Conservation (phyloP, 2,113 vertebrate genomes). For the Dasyprocta punctata region DNA sequence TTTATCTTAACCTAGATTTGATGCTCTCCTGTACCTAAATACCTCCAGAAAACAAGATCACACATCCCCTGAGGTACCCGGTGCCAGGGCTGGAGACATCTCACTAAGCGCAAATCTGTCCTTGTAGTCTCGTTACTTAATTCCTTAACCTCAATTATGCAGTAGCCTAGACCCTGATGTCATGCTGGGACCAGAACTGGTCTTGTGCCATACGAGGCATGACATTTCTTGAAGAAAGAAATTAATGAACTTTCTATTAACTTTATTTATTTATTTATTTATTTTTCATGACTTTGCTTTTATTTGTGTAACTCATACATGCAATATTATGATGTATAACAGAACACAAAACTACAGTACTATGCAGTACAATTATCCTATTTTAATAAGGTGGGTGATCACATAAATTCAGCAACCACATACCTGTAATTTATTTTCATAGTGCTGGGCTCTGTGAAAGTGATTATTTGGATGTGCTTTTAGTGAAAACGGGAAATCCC, state of each 20-base stretch:
- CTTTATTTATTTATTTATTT: neutral
- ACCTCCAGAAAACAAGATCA: neutral
- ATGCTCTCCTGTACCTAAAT: neutral
- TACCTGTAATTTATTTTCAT: neutral
- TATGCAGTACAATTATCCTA: neutral
- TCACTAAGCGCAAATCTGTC: neutral
- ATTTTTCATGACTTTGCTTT: too few relatives aligned
- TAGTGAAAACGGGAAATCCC: neutral
- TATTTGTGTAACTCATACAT: too few relatives aligned
- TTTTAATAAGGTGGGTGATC: neutral
- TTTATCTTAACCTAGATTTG: neutral
- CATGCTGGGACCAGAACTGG: neutral
- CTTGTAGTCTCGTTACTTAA: neutral
- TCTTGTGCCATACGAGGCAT: neutral
- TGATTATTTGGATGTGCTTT: neutral
- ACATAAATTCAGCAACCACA: neutral
- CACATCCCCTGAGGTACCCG: accelerated
- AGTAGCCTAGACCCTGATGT: neutral
- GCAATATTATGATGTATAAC: too few relatives aligned
- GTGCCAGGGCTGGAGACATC: neutral
- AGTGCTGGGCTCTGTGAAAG: neutral
- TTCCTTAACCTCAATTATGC: neutral
- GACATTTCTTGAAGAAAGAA: neutral
- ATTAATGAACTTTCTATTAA: neutral
- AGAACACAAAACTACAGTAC: too few relatives aligned